A percentile compares a stretch with the other conserved stretches of the same genome.
Evolutionary conservation across 2,888 invertebrate species (phyloP).

Genomic region (Magallana nippona): DNA sequence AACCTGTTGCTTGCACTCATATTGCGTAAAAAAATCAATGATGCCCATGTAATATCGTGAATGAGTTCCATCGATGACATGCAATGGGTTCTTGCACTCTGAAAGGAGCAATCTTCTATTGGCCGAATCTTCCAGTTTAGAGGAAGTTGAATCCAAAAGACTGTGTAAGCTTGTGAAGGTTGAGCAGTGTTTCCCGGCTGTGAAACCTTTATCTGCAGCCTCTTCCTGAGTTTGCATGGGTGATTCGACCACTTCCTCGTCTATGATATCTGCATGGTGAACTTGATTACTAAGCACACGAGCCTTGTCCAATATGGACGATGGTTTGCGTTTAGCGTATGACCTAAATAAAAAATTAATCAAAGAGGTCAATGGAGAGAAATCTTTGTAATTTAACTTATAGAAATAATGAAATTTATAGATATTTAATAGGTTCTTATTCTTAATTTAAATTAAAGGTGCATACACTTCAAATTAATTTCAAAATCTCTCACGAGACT

Average conservation of each 20-base stretch:
- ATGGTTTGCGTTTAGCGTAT: slow-evolving; percentile 26
- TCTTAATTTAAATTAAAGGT: too few relatives aligned
- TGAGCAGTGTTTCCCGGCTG: neutral
- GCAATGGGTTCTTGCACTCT: slow-evolving; percentile 70
- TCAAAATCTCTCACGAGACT: too few relatives aligned
- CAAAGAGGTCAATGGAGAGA: neutral
- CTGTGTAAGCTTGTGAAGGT: neutral
- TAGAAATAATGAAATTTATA: too few relatives aligned
- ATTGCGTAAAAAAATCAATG: slow-evolving; percentile 74
- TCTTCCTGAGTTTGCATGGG: neutral
- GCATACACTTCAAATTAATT: too few relatives aligned
- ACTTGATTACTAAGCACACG: slow-evolving; percentile 11
- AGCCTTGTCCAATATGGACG: neutral
- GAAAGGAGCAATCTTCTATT: slow-evolving; percentile 67
- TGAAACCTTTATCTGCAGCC: neutral
- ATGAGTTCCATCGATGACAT: slow-evolving; percentile 71
- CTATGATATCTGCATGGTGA: neutral
- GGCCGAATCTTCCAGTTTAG: neutral
- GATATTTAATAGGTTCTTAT: too few relatives aligned
- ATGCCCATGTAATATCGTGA: slow-evolving; percentile 72
- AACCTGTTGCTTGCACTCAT: slow-evolving; percentile 64
- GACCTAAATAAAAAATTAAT: slow-evolving; percentile 26
- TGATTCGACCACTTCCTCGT: neutral
- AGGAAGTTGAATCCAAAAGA: neutral
- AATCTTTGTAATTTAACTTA: too few relatives aligned